Conservation (phyloP, 2,113 vertebrate genomes). For the Peromyscus maniculatus region DNA sequence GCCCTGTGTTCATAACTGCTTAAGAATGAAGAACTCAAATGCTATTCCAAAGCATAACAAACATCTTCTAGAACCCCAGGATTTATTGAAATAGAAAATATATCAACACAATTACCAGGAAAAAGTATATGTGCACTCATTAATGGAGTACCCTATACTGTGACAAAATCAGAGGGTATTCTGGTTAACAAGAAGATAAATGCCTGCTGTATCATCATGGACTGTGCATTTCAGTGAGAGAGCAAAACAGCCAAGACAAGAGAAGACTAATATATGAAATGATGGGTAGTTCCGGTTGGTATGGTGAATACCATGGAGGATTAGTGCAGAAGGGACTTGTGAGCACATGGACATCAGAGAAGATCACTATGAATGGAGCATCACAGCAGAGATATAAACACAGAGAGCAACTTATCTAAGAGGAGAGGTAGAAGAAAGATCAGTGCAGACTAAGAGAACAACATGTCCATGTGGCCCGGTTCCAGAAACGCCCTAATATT, state of each 20-base stretch:
- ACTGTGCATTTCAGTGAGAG: not conserved
- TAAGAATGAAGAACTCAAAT: not conserved
- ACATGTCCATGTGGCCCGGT: too few species aligned
- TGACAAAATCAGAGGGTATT: not conserved
- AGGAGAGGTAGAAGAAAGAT: not conserved
- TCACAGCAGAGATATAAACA: not conserved
- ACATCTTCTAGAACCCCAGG: not conserved
- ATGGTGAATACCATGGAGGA: not conserved
- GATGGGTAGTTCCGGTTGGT: not conserved
- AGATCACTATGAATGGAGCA: not conserved
- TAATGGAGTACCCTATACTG: not conserved
- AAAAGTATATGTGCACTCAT: not conserved
- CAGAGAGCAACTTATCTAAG: not conserved
- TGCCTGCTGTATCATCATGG: not conserved
- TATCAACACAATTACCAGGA: not conserved
- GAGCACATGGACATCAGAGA: not conserved
- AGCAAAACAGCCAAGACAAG: not conserved
- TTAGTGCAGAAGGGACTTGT: not conserved
- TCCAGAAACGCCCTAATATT: not conserved
- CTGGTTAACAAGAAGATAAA: not conserved
- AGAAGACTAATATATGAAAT: not conserved
- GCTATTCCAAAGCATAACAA: not conserved
- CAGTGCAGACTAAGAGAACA: not conserved
- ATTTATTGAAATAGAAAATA: conserved; percentile 27
- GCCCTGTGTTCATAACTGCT: not conserved